These are phyloP conservation scores for Cryptotermes secundus DNA, from an alignment of 1,140 invertebrate genomes.

Conservation along the genomic window DNA sequence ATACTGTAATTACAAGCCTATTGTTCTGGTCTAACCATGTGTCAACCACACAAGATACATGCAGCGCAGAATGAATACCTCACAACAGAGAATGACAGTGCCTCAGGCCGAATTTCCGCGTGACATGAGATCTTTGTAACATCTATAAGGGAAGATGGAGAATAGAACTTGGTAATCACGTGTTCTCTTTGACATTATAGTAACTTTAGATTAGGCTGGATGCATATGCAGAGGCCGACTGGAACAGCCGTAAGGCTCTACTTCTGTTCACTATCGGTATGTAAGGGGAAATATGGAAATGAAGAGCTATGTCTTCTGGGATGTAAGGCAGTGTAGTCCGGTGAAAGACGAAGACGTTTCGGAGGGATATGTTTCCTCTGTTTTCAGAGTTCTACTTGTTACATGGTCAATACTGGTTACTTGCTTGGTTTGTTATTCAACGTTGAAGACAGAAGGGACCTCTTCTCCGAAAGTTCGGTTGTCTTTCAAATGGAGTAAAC, in stretches of 20 bases:
- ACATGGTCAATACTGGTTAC: no score
- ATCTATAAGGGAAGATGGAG: background rate
- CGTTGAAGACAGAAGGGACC: no score
- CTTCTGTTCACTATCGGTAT: background rate
- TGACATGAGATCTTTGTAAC: background rate
- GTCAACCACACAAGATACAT: background rate
- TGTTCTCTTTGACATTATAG: conserved; percentile 1
- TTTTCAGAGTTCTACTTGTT: no score
- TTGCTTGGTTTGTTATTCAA: no score
- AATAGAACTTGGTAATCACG: background rate
- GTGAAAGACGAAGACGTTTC: no score
- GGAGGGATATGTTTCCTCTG: no score
- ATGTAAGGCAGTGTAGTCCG: no score
- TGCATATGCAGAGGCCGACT: background rate
- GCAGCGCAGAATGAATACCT: background rate
- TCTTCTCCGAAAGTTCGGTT: no score
- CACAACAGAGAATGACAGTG: background rate
- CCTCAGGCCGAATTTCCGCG: background rate
- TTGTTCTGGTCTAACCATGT: conserved; percentile 12
- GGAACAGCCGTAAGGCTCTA: background rate
- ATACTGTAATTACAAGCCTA: background rate
- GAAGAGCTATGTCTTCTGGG: no score
- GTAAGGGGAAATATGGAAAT: background rate
- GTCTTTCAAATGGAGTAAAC: no score
- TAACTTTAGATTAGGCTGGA: background rate